A percentile compares a stretch with the other conserved stretches of the same genome.
Evolutionary conservation across 2,113 vertebrate genomes (phyloP).

Genomic region (Amblyopsis rosae): DNA sequence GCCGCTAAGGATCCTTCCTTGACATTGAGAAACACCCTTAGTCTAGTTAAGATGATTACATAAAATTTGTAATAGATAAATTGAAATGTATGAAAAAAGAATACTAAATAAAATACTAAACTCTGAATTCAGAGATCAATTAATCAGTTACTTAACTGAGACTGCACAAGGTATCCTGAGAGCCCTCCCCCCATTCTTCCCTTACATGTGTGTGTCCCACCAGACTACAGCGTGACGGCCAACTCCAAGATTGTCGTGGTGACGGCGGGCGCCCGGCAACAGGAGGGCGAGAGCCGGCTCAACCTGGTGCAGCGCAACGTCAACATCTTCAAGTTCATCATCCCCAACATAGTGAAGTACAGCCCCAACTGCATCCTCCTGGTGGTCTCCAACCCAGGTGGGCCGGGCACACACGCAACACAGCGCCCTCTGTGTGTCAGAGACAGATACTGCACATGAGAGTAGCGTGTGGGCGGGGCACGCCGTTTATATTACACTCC

Average conservation of each 20-base stretch:
- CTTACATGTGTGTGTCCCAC: not conserved
- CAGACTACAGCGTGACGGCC: constrained; percentile 94
- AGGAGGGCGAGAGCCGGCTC: constrained; percentile 96
- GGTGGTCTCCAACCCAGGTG: constrained; percentile 97
- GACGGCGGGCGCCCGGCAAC: constrained; percentile 95
- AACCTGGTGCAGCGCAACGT: constrained; percentile 98
- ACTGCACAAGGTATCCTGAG: too few species aligned
- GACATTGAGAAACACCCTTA: too few species aligned
- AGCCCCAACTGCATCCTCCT: constrained; percentile 94
- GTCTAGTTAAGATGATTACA: too few species aligned
- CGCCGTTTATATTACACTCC: not conserved
- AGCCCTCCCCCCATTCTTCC: too few species aligned
- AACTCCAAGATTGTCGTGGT: constrained; percentile 94
- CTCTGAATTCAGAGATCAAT: too few species aligned
- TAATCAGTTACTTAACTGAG: too few species aligned
- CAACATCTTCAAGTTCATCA: constrained; percentile 99
- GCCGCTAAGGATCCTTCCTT: too few species aligned
- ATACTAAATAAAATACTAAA: too few species aligned
- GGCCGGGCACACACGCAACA: constrained; percentile 32
- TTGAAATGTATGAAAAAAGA: too few species aligned
- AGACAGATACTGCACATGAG: not conserved
- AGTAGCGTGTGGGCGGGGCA: not conserved
- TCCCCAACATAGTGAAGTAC: constrained; percentile 96
- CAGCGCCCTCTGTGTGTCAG: too few species aligned
- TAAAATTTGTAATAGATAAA: too few species aligned